Evolutionary conservation across 2,888 invertebrate genomes (phyloP), one percentile per base, ranked within the genome.

Genomic region (Megalurothrips usitatus): DNA sequence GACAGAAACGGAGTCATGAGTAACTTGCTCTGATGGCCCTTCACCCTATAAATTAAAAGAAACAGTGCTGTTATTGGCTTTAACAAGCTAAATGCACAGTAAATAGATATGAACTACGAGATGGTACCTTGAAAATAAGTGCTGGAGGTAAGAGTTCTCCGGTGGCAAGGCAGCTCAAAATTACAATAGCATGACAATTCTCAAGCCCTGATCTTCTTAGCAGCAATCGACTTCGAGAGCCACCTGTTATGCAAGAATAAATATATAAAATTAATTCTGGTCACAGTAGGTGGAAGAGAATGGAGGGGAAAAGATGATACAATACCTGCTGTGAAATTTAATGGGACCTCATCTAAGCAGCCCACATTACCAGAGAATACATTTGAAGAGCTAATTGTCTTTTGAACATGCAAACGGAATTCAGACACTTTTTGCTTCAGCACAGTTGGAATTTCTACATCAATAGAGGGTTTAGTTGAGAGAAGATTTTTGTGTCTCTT

Each of bases 311-410:
- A 81, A 43, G 8, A 58, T 75, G 79, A 68, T 78, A 81, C 6
- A 43, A 83, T 81, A 75, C 81, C 80, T 79, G 83, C 49, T 43
- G 83, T 81, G 82, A 86, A 85, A 79, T 83, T 85, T 8, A 86
- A 75, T 14, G 86, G 85, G 26, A 86, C 83, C 81, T 86, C 86
- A 82, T 86, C 86, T 83, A 86, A 84, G 78, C 84, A 84, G 11
- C 85, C 84, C 43, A 86, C 83, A 43, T 82, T 80, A 34, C 81
- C 79, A 14, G 34, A 78, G 1, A 80, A 28, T n/a, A 84, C 80
- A 1, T 68, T 63, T 17, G 81, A 82, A 10, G 79, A 19, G 48
- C 12, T 63, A 17, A 85, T 68, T 3, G 83, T 17, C 23, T 81
- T 78, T 11, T 80, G 82, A 23, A 84, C 81, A 17, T 47, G 48